Evolutionary conservation across 2,888 invertebrate species (phyloP).

Genomic region (Epistrophella euchroma): DNA sequence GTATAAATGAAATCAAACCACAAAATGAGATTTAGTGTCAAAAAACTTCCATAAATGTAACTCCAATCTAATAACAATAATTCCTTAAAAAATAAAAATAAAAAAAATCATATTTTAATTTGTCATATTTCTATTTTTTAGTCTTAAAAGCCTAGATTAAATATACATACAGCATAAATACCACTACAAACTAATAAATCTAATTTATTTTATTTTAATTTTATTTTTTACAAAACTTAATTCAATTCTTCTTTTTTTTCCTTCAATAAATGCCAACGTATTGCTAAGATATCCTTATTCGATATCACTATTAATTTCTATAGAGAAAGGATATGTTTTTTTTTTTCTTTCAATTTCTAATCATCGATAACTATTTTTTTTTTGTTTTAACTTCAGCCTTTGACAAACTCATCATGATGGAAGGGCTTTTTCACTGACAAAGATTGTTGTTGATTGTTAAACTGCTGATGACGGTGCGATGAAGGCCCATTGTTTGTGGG

Average conservation of each 20-base stretch:
- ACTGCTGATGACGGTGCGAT: constrained; percentile 59
- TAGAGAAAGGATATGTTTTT: constrained; percentile 62
- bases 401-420: constrained; percentile 67
- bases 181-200: constrained; percentile 59
- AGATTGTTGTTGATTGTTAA: constrained; percentile 59
- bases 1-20: too few species aligned
- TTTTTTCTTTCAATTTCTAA: constrained; percentile 40
- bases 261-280: constrained; percentile 73
- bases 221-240: constrained; percentile 70
- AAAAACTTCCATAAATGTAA: too few species aligned
- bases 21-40: too few species aligned
- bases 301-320: constrained; percentile 50
- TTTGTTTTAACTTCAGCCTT: constrained; percentile 45
- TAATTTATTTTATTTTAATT: constrained; percentile 19
- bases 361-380: not conserved
- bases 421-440: constrained; percentile 62
- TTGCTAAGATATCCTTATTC: constrained; percentile 61
- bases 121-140: constrained; percentile 63
- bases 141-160: constrained; percentile 67
- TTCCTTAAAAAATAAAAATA: not conserved
- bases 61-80: not conserved
- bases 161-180: constrained; percentile 70
- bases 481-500: constrained; percentile 72
- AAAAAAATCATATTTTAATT: not conserved
- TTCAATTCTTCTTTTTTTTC: constrained; percentile 49